A percentile compares a stretch with the other conserved stretches of the same genome.
Evolutionary conservation across 2,888 invertebrate species (phyloP).

Genomic region (Sesia apiformis): DNA sequence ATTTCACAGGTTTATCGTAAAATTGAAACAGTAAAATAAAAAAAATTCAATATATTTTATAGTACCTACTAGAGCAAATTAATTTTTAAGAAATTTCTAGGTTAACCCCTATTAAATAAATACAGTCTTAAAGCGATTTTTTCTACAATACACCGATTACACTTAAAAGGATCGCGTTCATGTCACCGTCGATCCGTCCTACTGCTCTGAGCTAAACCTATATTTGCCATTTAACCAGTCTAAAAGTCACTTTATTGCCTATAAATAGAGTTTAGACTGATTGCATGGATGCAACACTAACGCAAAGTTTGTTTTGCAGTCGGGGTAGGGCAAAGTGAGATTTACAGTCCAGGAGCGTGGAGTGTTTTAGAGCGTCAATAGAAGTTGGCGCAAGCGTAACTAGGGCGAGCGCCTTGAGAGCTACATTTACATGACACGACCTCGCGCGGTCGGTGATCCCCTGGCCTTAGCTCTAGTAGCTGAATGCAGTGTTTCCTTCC

Average conservation of each 20-base stretch:
- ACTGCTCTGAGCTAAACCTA: conserved; percentile 24
- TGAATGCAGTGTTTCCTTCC: conserved; percentile 12
- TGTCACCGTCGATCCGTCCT: conserved; percentile 45
- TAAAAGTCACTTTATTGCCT: conserved; percentile 22
- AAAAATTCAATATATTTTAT: too few species aligned
- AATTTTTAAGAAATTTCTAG: too few species aligned
- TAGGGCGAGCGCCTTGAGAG: conserved; percentile 66
- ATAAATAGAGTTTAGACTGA: conserved; percentile 17
- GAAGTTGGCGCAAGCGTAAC: conserved; percentile 27
- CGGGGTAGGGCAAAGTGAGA: neutral
- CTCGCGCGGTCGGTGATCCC: conserved; percentile 61
- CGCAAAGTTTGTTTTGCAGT: neutral
- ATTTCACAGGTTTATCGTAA: too few species aligned
- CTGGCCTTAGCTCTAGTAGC: conserved; percentile 41
- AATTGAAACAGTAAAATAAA: too few species aligned
- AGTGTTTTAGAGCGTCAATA: conserved; percentile 4
- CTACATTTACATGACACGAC: conserved; percentile 60
- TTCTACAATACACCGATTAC: conserved; percentile 47
- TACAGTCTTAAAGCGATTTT: conserved; percentile 22
- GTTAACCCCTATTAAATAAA: conserved; percentile 7
- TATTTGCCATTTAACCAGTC: conserved; percentile 11
- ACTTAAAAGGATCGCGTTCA: conserved; percentile 61
- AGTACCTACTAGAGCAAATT: too few species aligned
- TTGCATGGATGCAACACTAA: conserved; percentile 1
- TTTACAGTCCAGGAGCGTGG: neutral